These are phyloP conservation scores for Augochlorella aurata DNA, from an alignment of 2,888 invertebrate species.

Conservation along the genomic window DNA sequence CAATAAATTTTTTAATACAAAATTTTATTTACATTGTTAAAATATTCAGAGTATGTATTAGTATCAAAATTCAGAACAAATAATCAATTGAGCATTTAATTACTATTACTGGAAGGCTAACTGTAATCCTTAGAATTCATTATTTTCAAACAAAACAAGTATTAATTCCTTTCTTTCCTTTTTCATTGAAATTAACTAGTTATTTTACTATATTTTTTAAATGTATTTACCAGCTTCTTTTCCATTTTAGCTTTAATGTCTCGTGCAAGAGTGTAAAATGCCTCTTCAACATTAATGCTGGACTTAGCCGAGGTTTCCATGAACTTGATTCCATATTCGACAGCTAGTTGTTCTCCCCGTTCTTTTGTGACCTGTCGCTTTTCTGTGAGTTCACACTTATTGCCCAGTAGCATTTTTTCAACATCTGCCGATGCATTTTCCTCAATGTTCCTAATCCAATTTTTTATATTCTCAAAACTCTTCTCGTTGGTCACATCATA, in stretches of 20 bases:
- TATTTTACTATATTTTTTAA: neutral
- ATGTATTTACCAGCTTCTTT: slow-evolving; percentile 94
- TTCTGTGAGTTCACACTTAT: slow-evolving; percentile 99
- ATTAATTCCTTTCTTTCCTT: neutral
- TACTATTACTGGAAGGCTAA: slow-evolving; percentile 19
- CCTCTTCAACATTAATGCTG: slow-evolving; percentile 98
- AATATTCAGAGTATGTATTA: too few species aligned
- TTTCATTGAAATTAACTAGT: neutral
- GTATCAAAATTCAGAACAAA: neutral
- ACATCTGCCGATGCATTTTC: slow-evolving; percentile 99
- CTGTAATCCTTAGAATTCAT: neutral
- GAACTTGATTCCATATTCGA: slow-evolving; percentile 99
- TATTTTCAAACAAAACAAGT: neutral
- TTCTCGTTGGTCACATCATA: slow-evolving; percentile 99
- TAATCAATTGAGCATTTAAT: neutral
- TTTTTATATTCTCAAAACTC: slow-evolving; percentile 99
- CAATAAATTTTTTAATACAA: neutral
- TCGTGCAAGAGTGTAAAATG: slow-evolving; percentile 97
- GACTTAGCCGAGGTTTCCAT: slow-evolving; percentile 99
- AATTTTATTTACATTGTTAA: neutral
- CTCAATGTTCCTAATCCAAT: slow-evolving; percentile 99
- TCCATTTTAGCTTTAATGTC: slow-evolving; percentile 99
- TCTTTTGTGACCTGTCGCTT: slow-evolving; percentile 97
- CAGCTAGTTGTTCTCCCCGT: slow-evolving; percentile 97
- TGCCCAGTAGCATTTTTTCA: slow-evolving; percentile 99